A percentile compares a stretch with the other conserved stretches of the same genome.
Conservation (phyloP, 2,888 invertebrate genomes). For the Apamea epomidion region DNA sequence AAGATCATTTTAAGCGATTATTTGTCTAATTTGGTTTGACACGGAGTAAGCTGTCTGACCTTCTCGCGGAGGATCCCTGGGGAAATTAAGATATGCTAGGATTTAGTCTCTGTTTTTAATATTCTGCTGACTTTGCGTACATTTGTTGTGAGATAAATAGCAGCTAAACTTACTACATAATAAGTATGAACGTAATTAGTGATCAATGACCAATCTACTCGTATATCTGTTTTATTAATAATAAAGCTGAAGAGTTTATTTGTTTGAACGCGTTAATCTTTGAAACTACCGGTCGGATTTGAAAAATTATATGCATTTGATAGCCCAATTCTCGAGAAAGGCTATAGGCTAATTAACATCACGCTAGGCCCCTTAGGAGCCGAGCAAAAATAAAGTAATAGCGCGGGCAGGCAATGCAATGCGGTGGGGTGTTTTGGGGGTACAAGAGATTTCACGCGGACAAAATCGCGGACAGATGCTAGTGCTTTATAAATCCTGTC, state of each 20-base stretch:
- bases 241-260: too few relatives aligned
- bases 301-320: too few relatives aligned
- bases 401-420: too few relatives aligned
- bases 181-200: neutral
- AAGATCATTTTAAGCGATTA: conserved; percentile 10
- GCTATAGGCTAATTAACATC: too few relatives aligned
- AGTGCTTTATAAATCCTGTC: neutral
- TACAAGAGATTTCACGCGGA: neutral
- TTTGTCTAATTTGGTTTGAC: conserved; percentile 7
- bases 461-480: neutral
- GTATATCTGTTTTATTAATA: too few relatives aligned
- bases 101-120: conserved; percentile 25
- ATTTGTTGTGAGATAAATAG: neutral
- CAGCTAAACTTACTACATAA: neutral
- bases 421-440: too few relatives aligned
- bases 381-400: too few relatives aligned
- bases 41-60: conserved; percentile 2
- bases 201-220: neutral
- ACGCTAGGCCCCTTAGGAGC: too few relatives aligned
- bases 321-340: too few relatives aligned
- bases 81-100: conserved; percentile 44
- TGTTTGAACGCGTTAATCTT: too few relatives aligned
- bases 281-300: too few relatives aligned
- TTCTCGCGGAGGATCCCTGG: conserved; percentile 9
- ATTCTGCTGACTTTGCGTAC: conserved; percentile 1